Conservation (phyloP, 2,888 invertebrate species). For the Augochlorella aurata region DNA sequence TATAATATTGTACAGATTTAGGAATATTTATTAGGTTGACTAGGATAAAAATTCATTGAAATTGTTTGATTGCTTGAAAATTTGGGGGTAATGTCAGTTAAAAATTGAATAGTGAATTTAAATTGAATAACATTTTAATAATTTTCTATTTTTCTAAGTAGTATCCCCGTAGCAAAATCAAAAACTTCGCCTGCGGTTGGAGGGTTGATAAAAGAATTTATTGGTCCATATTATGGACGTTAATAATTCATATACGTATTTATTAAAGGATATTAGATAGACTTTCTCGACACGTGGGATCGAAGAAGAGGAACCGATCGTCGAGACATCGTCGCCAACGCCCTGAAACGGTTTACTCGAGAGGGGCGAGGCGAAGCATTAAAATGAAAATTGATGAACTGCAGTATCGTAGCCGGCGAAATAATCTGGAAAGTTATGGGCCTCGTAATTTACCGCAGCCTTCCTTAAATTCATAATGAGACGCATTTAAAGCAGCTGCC, state of each 20-base stretch:
- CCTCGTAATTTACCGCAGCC: slow-evolving; percentile 68
- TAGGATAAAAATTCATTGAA: too few relatives aligned
- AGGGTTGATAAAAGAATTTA: neutral
- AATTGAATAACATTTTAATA: too few relatives aligned
- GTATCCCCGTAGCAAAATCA: too few relatives aligned
- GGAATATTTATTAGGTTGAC: too few relatives aligned
- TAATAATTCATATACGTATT: neutral
- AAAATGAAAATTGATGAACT: slow-evolving; percentile 69
- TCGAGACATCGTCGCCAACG: neutral
- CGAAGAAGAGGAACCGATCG: slow-evolving; percentile 6
- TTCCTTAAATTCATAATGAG: slow-evolving; percentile 74
- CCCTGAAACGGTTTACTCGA: neutral
- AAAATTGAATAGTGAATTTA: too few relatives aligned
- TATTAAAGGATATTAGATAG: neutral
- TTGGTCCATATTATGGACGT: neutral
- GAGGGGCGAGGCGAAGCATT: slow-evolving; percentile 46
- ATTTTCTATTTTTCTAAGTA: too few relatives aligned
- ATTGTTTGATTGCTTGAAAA: too few relatives aligned
- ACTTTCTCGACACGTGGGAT: neutral
- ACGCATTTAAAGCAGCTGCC: slow-evolving; percentile 75
- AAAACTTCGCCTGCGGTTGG: too few relatives aligned
- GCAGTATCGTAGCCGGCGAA: slow-evolving; percentile 56
- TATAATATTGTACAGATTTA: too few relatives aligned
- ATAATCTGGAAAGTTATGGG: slow-evolving; percentile 69
- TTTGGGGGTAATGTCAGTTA: too few relatives aligned